Evolutionary conservation across 2,797 vertebrate genomes (phyloP), one percentile per base, ranked within the genome.

Genomic region (Adelosebastes latens): DNA sequence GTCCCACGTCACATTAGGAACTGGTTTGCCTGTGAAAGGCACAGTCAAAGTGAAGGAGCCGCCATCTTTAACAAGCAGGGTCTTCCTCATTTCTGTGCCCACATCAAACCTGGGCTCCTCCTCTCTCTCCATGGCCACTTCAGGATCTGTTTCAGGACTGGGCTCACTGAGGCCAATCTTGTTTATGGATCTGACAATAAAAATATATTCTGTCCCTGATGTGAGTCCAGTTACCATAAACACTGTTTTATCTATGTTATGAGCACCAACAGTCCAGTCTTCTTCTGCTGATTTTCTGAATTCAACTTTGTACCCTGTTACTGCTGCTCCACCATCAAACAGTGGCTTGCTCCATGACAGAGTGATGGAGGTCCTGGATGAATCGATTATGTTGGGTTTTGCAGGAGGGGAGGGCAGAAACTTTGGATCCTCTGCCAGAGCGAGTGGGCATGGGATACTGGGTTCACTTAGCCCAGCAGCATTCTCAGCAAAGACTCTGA

Each of bases 401-500:
- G 96, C 95, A 85, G 99, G 98, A 87, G 98, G 96, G 13, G 97
- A 97, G 65, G 98, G 97, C 76, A 98, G 93, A 94, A 99, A 99
- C 79, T 96, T 90, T 83, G 98, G 98, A 91, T 99, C 98, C 85
- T 97, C 98, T 91, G 98, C 98, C 74, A 97, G 93, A 64, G 96
- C 93, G 49, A 99, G 89, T 71, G 96, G 93, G 75, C 96, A 96
- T 18, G 96, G 93, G 56, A 95, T 91, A 95, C 98, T 99, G 69
- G 99, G 97, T 88, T 95, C 96, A 95, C 99, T 98, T 65, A 99
- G 91, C 66, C 99, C 99, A 83, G 97, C 99, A 90, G 96, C 94
- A 88, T 99, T 99, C 93, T 99, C 99, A 85, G 99, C 98, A 96
- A 96, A 97, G 83, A 99, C 98, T 65, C 97, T 96, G 84, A 98